A percentile compares a stretch with the other conserved stretches of the same genome.
Conservation (phyloP, 1,140 invertebrate species). For the Aphaenogaster rudis region DNA sequence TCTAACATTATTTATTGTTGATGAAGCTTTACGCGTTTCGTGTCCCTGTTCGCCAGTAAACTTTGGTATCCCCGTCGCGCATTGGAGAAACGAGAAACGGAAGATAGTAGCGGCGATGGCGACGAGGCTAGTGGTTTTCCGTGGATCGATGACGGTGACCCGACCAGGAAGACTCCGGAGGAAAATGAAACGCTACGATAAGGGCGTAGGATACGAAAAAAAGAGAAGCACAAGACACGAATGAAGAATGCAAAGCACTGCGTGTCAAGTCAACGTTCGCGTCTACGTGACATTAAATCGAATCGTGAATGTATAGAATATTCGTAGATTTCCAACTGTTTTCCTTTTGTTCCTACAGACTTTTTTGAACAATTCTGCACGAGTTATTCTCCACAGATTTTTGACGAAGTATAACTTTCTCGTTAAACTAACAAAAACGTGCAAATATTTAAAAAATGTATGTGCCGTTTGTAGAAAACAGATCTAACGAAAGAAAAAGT, state of each 20-base stretch:
- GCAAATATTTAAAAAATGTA: background rate
- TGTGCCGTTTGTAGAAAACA: background rate
- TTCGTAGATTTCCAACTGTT: background rate
- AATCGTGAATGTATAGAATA: background rate
- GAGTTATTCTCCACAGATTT: background rate
- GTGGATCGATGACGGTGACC: conserved; percentile 69
- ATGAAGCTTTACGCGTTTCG: conserved; percentile 47
- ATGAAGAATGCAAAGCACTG: conserved; percentile 55
- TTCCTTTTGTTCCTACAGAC: background rate
- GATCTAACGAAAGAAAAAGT: background rate
- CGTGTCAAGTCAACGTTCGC: conserved; percentile 41
- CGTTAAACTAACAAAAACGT: background rate
- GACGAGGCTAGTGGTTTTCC: conserved; percentile 64
- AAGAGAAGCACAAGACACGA: conserved; percentile 17
- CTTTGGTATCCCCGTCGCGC: conserved; percentile 57
- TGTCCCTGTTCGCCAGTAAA: conserved; percentile 36
- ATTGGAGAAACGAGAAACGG: conserved; percentile 62
- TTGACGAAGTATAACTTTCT: conserved; percentile 3
- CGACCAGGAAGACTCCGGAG: conserved; percentile 45
- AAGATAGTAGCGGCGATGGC: conserved; percentile 41
- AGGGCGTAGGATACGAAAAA: background rate
- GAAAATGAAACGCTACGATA: conserved; percentile 43
- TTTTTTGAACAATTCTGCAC: conserved; percentile 17
- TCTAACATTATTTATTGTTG: conserved; percentile 53
- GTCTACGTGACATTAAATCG: conserved; percentile 37